A percentile compares a stretch with the other conserved stretches of the same genome.
Evolutionary conservation across 2,113 vertebrate species (phyloP).

Genomic region (Panurus biarmicus): DNA sequence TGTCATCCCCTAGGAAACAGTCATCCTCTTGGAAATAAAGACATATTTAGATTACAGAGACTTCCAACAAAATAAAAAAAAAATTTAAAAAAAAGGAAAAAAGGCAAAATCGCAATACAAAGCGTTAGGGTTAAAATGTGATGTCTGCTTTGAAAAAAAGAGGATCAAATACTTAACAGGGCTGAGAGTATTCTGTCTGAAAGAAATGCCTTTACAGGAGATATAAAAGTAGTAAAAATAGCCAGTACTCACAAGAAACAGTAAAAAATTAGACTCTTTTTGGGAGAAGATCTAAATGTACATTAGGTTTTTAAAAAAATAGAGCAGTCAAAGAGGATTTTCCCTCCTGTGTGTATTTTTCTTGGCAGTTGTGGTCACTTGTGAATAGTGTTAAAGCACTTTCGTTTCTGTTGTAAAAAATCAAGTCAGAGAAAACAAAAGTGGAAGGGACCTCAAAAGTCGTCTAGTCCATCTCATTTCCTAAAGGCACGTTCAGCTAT

Average conservation of each 20-base stretch:
- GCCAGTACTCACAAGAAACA: conserved; percentile 8
- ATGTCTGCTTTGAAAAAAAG: conserved; percentile 15
- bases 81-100: background rate
- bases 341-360: conserved; percentile 13
- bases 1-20: conserved; percentile 63
- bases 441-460: background rate
- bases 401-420: background rate
- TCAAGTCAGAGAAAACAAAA: background rate
- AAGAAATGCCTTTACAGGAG: conserved; percentile 29
- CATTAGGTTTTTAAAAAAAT: conserved; percentile 22
- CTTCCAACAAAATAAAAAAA: background rate
- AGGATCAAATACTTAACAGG: conserved; percentile 35
- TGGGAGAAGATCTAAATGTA: background rate
- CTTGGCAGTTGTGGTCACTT: background rate
- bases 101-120: conserved; percentile 16
- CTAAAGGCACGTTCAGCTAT: background rate
- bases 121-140: conserved; percentile 39
- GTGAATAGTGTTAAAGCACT: background rate
- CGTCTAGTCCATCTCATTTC: background rate
- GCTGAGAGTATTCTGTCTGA: conserved; percentile 17
- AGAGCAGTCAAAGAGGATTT: conserved; percentile 1
- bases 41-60: conserved; percentile 48
- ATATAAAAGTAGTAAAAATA: conserved; percentile 57
- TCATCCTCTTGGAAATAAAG: conserved; percentile 41
- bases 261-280: conserved; percentile 32